Conservation (phyloP, 2,113 vertebrate genomes). For the Pao palembangensis region DNA sequence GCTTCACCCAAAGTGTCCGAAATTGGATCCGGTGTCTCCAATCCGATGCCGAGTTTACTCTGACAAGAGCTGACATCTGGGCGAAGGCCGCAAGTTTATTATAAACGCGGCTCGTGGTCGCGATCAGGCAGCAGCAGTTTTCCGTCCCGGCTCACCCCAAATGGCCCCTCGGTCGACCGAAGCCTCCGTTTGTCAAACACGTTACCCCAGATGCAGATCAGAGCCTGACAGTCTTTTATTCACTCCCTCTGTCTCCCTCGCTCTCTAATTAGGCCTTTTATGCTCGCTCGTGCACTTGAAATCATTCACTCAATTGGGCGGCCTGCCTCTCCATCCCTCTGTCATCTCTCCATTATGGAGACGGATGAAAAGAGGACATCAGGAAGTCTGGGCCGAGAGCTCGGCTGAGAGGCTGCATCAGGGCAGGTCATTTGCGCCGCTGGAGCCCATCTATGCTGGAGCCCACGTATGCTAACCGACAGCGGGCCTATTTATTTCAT, state of each 20-base stretch:
- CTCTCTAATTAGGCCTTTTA: constrained; percentile 60
- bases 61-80: too few species aligned
- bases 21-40: background rate
- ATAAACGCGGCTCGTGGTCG: too few species aligned
- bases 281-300: constrained; percentile 38
- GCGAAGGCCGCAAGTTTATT: too few species aligned
- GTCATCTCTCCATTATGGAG: constrained; percentile 64
- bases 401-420: constrained; percentile 65
- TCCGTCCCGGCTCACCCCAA: constrained; percentile 22
- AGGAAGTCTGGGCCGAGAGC: constrained; percentile 59
- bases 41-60: too few species aligned
- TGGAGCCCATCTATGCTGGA: constrained; percentile 57
- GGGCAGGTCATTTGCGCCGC: constrained; percentile 67
- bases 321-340: constrained; percentile 42
- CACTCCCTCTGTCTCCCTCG: constrained; percentile 32
- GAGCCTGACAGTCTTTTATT: constrained; percentile 54
- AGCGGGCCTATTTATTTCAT: constrained; percentile 15
- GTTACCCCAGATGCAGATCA: constrained; percentile 44
- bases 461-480: constrained; percentile 12
- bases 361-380: constrained; percentile 63
- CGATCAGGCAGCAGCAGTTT: too few species aligned
- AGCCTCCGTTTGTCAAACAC: constrained; percentile 46
- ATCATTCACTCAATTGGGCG: constrained; percentile 28
- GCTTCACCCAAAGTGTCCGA: background rate
- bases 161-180: constrained; percentile 29